Evolutionary conservation across 2,797 vertebrate species (phyloP).

Genomic region (Betta splendens): DNA sequence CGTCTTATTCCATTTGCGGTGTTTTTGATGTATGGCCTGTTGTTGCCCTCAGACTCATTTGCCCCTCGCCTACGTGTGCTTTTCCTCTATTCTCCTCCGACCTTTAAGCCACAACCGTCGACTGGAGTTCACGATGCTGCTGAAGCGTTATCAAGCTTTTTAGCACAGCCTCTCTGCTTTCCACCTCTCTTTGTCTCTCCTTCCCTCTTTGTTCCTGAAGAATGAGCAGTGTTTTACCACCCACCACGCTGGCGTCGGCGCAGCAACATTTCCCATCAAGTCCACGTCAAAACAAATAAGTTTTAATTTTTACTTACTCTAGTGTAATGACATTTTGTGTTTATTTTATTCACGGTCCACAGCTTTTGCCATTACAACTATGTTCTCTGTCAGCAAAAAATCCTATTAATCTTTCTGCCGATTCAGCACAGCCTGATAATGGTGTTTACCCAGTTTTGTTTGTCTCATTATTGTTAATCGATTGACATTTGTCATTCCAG

Average conservation of each 20-base stretch:
- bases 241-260: constrained; percentile 39
- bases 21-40: constrained; percentile 31
- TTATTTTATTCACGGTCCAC: constrained; percentile 63
- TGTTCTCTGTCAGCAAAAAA: constrained; percentile 69
- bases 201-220: constrained; percentile 13
- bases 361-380: constrained; percentile 60
- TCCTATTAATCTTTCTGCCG: constrained; percentile 62
- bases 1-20: constrained; percentile 18
- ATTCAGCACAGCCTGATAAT: constrained; percentile 59
- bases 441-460: constrained; percentile 38
- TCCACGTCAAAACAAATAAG: constrained; percentile 49
- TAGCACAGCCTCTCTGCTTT: neutral
- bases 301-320: constrained; percentile 66
- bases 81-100: constrained; percentile 11
- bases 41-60: constrained; percentile 19
- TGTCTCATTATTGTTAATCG: constrained; percentile 59
- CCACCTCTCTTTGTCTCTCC: constrained; percentile 1
- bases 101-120: constrained; percentile 21
- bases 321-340: constrained; percentile 60
- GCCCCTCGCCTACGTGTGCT: constrained; percentile 5
- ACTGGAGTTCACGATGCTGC: constrained; percentile 13
- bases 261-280: constrained; percentile 54
- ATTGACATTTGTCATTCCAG: constrained; percentile 45
- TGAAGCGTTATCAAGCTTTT: constrained; percentile 11
- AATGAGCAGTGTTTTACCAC: constrained; percentile 38